These are phyloP conservation scores for Ctenomys sociabilis DNA, from an alignment of 2,113 vertebrate species.

Conservation along the genomic window DNA sequence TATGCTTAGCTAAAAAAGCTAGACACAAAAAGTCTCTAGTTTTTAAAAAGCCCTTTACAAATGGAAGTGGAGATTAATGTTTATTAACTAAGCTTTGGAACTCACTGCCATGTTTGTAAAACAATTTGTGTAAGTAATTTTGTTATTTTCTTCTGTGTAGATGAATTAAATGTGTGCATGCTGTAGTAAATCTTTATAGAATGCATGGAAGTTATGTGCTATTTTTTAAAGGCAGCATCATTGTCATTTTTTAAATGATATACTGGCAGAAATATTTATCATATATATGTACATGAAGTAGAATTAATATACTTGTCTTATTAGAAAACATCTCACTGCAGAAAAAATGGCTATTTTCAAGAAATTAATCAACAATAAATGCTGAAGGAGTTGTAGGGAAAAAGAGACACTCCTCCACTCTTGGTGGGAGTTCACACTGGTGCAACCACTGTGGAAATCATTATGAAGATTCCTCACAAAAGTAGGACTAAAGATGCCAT, in stretches of 20 bases:
- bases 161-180: neutral
- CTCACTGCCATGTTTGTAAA: neutral
- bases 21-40: neutral
- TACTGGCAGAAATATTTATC: neutral
- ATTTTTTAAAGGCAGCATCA: neutral
- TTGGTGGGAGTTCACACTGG: neutral
- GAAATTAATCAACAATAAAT: neutral
- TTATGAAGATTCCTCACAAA: neutral
- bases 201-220: neutral
- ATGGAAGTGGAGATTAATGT: neutral
- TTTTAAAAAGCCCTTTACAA: neutral
- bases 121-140: neutral
- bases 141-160: neutral
- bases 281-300: neutral
- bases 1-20: neutral
- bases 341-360: neutral
- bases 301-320: neutral
- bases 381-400: too few species aligned
- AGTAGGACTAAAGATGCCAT: neutral
- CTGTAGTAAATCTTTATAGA: neutral
- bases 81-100: neutral
- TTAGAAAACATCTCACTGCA: neutral
- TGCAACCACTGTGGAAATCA: neutral
- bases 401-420: neutral
- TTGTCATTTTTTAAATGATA: conserved; percentile 11